phyloP scores from a whole-genome alignment of 2,888 invertebrate species.

The Gastracanthus pulcherrimus region DNA sequence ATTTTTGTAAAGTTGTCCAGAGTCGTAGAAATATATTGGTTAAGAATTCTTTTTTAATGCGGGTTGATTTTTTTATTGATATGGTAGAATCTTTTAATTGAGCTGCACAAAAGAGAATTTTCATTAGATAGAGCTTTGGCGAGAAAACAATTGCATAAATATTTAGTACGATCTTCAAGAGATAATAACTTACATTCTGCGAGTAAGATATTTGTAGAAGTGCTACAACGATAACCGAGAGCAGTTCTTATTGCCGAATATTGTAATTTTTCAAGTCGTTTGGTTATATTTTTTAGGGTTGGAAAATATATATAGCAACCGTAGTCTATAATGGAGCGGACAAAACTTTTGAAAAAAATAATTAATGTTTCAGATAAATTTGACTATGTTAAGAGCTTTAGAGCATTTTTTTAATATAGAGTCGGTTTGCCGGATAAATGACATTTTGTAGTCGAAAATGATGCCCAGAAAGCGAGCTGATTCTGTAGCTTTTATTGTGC shows the following conservation, averaged over 20 bases:
- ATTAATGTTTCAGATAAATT: neutral
- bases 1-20: too few relatives aligned
- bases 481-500: neutral
- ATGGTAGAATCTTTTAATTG: too few relatives aligned
- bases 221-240: neutral
- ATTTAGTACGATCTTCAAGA: too few relatives aligned
- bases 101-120: too few relatives aligned
- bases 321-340: neutral
- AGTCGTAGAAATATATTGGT: too few relatives aligned
- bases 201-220: neutral
- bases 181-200: too few relatives aligned
- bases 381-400: neutral
- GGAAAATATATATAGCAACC: neutral
- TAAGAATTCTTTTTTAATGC: too few relatives aligned
- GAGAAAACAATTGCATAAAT: too few relatives aligned
- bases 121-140: too few relatives aligned
- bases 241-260: neutral
- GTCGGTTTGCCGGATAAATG: neutral
- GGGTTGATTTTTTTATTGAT: too few relatives aligned
- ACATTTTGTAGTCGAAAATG: neutral
- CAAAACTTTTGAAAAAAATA: neutral
- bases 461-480: neutral
- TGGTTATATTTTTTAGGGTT: neutral
- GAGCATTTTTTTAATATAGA: neutral
- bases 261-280: neutral